Evolutionary conservation across 1,140 invertebrate genomes (phyloP), one percentile per base, ranked within the genome.

Genomic region (Bombus difficillimus): DNA sequence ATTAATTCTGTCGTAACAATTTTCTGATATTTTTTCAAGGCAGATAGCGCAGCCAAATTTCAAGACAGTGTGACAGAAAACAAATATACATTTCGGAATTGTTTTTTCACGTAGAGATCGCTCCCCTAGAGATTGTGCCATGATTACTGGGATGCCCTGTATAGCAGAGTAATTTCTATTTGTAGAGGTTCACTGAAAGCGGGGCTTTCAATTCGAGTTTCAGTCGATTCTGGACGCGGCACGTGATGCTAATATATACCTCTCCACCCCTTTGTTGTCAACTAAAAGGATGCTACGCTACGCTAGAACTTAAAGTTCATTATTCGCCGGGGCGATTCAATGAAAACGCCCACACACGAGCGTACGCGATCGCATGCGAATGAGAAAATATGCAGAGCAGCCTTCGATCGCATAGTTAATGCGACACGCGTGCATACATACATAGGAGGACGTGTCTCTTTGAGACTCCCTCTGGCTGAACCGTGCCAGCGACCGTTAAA

Each of bases 361-460:
- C 62, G 34, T 78, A 76, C 75, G 82, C 41, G 47, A 57, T 78
- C 64, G 39, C 32, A 47, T 34, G 41, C 77, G 53, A 72, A 85
- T 41, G 76, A 72, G 68, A 39, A 85, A 80, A 85, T 80, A 85
- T 85, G 83, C 83, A 80, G 83, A 80, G 68, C 77, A 68, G 57
- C n/a, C 59, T 80, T 85, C 77, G 77, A 85, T 80, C 83, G 83
- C 68, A 85, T 85, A 73, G 76, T 47, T 73, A 80, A 85, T 85
- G 83, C 68, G 57, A 57, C 77, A 37, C 69, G 68, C 69, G 39
- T 62, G 77, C 57, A 80, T 72, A 85, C 43, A 41, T 37, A 80
- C 25, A 57, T 39, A 53, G 3, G 39, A 18, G 41, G 25, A 39
- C n/a, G 59, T 37, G 25, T 37, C 53, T 85, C 76, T 85, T 85